A percentile compares a stretch with the other conserved stretches of the same genome.
Evolutionary conservation across 2,797 vertebrate species (phyloP).

Genomic region (Streptopelia turtur): DNA sequence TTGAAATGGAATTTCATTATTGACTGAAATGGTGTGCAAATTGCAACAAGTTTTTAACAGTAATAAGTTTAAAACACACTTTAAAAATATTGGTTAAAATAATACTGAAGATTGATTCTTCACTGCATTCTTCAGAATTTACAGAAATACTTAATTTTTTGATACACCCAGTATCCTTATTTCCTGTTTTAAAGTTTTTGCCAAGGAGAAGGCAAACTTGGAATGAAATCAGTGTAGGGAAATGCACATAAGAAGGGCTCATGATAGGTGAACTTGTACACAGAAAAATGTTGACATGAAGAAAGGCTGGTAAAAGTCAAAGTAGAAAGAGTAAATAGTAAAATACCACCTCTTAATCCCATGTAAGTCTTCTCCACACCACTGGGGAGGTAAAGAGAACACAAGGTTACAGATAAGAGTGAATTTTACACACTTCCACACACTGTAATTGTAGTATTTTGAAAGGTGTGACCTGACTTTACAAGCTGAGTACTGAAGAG

Average conservation of each 20-base stretch:
- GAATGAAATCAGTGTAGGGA: neutral
- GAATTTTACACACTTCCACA: neutral
- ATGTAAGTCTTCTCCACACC: neutral
- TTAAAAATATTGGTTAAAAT: neutral
- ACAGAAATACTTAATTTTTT: neutral
- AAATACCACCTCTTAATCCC: neutral
- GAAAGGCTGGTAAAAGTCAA: neutral
- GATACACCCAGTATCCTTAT: neutral
- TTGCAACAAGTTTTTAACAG: neutral
- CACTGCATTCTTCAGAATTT: neutral
- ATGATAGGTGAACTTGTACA: neutral
- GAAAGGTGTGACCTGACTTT: constrained; percentile 3
- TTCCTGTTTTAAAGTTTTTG: neutral
- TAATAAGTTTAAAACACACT: neutral
- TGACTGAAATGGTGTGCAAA: neutral
- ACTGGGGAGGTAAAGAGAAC: neutral
- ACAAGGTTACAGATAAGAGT: neutral
- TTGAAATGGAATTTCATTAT: neutral
- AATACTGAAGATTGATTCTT: neutral
- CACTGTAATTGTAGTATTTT: neutral
- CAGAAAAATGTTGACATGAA: neutral
- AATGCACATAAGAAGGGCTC: neutral
- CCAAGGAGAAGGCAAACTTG: neutral
- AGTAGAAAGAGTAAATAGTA: neutral
- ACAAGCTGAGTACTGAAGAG: neutral